Conservation (phyloP, 1,140 invertebrate species). For the Heliconius himera region DNA sequence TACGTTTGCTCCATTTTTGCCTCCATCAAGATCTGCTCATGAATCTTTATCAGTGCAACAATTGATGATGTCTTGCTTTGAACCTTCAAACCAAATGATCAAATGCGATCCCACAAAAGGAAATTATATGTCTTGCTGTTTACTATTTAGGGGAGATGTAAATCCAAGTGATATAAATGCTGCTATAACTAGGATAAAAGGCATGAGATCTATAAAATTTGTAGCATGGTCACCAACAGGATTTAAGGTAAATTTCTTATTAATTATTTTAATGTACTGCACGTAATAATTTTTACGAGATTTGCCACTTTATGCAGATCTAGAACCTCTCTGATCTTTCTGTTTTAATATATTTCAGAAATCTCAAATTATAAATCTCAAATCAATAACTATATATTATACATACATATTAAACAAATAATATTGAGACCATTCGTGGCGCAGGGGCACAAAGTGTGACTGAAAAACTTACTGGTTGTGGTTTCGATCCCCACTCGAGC, state of each 20-base stretch:
- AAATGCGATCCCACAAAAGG: slow-evolving; percentile 87
- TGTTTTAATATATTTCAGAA: no score
- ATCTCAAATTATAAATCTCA: no score
- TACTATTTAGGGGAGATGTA: slow-evolving; percentile 86
- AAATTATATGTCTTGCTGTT: slow-evolving; percentile 90
- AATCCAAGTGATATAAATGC: slow-evolving; percentile 88
- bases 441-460: no score
- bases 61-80: slow-evolving; percentile 90
- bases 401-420: no score
- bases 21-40: slow-evolving; percentile 86
- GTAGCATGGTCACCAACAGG: slow-evolving; percentile 90
- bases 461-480: no score
- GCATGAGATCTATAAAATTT: slow-evolving; percentile 85
- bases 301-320: no score
- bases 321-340: no score
- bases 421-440: no score
- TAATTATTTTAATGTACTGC: not conserved
- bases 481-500: no score
- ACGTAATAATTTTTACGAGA: no score
- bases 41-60: slow-evolving; percentile 87
- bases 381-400: no score
- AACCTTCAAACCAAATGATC: slow-evolving; percentile 92
- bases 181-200: slow-evolving; percentile 86
- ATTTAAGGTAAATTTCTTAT: slow-evolving; percentile 79
- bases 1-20: slow-evolving; percentile 90